These are phyloP conservation scores for Bellardia pandia DNA, from an alignment of 2,888 invertebrate genomes.

Conservation along the genomic window DNA sequence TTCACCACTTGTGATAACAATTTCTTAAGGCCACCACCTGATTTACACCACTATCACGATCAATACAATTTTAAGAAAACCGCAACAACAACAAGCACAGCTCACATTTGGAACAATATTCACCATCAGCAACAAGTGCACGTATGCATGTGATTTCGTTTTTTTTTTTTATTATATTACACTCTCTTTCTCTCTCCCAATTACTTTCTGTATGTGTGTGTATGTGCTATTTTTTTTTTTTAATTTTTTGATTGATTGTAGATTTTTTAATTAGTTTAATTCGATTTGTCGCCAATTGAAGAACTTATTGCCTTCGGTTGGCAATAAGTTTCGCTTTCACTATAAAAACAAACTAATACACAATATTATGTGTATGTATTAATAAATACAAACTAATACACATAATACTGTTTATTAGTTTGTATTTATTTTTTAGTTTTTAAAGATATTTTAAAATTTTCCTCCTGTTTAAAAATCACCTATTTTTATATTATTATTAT, in stretches of 20 bases:
- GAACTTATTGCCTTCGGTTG: no score
- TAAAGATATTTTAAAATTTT: no score
- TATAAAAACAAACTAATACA: no score
- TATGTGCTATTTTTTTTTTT: constrained; percentile 13
- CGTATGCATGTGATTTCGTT: constrained; percentile 82
- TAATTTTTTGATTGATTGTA: background rate
- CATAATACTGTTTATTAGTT: no score
- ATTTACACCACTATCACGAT: constrained; percentile 46
- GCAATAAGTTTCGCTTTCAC: no score
- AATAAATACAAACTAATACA: no score
- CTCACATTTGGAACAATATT: constrained; percentile 78
- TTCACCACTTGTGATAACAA: constrained; percentile 62
- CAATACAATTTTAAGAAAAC: constrained; percentile 60
- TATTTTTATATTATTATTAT: no score
- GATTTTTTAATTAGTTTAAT: background rate
- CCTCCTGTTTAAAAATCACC: no score
- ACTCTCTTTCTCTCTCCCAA: constrained; percentile 11
- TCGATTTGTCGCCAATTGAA: no score
- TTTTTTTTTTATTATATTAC: constrained; percentile 25
- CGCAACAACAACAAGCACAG: constrained; percentile 74
- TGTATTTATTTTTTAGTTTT: no score
- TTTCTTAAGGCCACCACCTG: constrained; percentile 52
- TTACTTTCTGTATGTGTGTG: background rate
- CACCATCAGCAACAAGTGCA: constrained; percentile 81
- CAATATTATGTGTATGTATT: no score